These are phyloP conservation scores for Acronicta psi DNA, from an alignment of 2,888 invertebrate genomes.

Conservation along the genomic window DNA sequence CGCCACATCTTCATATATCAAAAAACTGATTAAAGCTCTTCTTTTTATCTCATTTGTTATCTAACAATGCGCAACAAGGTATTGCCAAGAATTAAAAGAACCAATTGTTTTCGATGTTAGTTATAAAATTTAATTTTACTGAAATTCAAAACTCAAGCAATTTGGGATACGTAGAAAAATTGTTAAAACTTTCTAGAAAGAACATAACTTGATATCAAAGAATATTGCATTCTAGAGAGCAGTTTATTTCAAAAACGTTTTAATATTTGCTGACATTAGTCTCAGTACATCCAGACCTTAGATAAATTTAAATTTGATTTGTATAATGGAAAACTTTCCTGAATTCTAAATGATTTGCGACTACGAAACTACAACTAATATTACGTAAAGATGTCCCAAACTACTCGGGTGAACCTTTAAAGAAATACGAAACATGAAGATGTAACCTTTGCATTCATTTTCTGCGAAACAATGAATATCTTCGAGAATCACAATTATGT, in stretches of 20 bases:
- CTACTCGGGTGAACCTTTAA: not conserved
- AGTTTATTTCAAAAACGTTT: slow-evolving; percentile 32
- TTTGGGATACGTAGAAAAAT: slow-evolving; percentile 27
- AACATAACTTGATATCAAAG: slow-evolving; percentile 32
- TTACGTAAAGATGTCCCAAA: slow-evolving; percentile 18
- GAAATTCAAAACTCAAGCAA: slow-evolving; percentile 10
- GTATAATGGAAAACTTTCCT: slow-evolving; percentile 24
- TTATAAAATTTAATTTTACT: slow-evolving; percentile 3
- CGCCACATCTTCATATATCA: too few species aligned
- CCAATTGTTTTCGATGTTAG: not conserved
- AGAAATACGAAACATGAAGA: slow-evolving; percentile 12
- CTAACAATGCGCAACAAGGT: too few species aligned
- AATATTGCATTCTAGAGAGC: slow-evolving; percentile 38
- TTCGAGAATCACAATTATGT: not conserved
- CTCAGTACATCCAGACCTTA: slow-evolving; percentile 9
- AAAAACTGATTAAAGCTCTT: too few species aligned
- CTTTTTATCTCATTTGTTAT: too few species aligned
- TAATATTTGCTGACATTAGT: slow-evolving; percentile 30
- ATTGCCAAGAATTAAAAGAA: too few species aligned
- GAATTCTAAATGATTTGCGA: slow-evolving; percentile 17
- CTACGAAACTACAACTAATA: slow-evolving; percentile 22
- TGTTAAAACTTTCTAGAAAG: slow-evolving; percentile 20
- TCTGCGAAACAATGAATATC: not conserved
- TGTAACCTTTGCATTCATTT: not conserved
- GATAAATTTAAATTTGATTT: slow-evolving; percentile 30